A percentile compares a stretch with the other conserved stretches of the same genome.
Evolutionary conservation across 2,797 vertebrate genomes (phyloP).

Genomic region (Moxostoma hubbsi): DNA sequence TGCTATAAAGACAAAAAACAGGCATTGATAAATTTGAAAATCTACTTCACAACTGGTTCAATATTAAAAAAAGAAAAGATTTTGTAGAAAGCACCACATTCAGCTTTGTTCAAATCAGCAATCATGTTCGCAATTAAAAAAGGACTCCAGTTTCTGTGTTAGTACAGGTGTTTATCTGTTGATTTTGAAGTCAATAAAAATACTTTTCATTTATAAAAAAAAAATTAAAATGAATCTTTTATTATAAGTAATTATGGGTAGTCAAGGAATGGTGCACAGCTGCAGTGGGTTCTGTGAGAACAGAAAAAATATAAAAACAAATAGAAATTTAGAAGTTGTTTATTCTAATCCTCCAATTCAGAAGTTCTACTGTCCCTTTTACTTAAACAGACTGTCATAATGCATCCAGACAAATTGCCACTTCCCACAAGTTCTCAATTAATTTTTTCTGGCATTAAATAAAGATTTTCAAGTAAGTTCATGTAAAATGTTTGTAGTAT

Average conservation of each 20-base stretch:
- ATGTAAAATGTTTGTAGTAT: slow-evolving; percentile 88
- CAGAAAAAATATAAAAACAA: background rate
- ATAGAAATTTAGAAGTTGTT: background rate
- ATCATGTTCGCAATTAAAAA: too few relatives aligned
- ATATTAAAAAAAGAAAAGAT: too few relatives aligned
- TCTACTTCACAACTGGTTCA: too few relatives aligned
- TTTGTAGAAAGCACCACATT: too few relatives aligned
- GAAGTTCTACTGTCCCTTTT: background rate
- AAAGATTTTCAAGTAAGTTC: slow-evolving; percentile 2
- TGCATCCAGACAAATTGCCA: background rate
- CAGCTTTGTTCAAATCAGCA: too few relatives aligned
- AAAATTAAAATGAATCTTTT: background rate
- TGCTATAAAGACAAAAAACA: too few relatives aligned
- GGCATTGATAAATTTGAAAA: background rate
- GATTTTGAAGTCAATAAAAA: too few relatives aligned
- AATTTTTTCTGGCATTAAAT: background rate
- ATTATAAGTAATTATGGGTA: too few relatives aligned
- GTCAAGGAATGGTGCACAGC: background rate
- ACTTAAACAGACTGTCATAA: background rate
- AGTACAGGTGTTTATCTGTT: too few relatives aligned
- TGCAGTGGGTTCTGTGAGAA: background rate
- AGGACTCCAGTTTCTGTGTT: too few relatives aligned
- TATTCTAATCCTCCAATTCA: slow-evolving; percentile 2
- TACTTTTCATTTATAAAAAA: background rate
- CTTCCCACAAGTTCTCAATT: background rate